Base-by-base conservation (phyloP, 2,888 invertebrate species). In the Patella ulyssiponensis region DNA sequence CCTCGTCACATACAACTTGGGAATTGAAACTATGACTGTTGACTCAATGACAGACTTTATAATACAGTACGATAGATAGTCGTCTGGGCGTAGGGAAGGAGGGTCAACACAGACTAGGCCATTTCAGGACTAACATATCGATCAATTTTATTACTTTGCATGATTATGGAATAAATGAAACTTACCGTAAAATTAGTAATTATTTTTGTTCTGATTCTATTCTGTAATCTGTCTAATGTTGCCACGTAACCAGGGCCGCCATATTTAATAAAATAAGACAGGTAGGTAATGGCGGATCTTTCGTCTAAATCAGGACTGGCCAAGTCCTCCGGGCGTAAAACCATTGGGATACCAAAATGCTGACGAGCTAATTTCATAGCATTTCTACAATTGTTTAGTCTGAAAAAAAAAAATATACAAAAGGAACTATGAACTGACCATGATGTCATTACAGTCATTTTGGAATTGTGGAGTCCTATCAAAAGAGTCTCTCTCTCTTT, bases 221-320 rank as follows among this genome's bases (percentile, higher is more conserved):
- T 82, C 15, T 96, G 95, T 76, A 98, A 96, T 96, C 98, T 97
- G 83, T 96, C 94, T 85, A 99, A 93, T 0, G 98, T 98, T 0
- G 98, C 95, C 89, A 95, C 94, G 91, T 97, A 98, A 3, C 98
- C 93, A 0, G 98, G 96, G 2, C 97, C 97, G 75, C 96, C 96
- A 51, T 97, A 96, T 89, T 97, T 98, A 96, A 98, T 98, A 92
- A 99, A 99, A 92, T 99, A 99, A 0, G 98, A 98, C 73, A 99
- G 93, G 92, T 99, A 99, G 0, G 98, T 98, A 96, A 99, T 98
- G 82, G 98, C 97, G 1, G 98, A 98, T 5, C 98, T 93, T 91
- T 99, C 99, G 89, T 99, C 99, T 82, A 99, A 93, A 94, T 98
- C 97, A 0, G 97, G 96, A 0, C 97, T 98, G 0, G 97, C 96